These are phyloP conservation scores for Eptesicus fuscus DNA, from an alignment of 2,113 vertebrate species.

Conservation along the genomic window DNA sequence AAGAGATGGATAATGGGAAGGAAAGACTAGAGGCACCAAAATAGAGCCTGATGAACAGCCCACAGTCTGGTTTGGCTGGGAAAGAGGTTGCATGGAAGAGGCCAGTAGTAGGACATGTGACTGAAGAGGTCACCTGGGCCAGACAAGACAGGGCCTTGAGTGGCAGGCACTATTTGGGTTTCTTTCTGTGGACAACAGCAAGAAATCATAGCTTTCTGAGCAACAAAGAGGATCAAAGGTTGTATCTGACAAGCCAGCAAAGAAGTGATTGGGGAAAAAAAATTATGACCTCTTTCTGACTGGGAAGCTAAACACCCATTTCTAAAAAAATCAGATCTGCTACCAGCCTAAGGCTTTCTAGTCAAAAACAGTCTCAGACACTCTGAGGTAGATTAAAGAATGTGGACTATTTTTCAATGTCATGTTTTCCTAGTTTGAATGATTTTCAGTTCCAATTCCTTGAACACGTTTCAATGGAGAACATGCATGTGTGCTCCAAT, in stretches of 20 bases:
- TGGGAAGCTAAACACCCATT: background rate
- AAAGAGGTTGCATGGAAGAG: background rate
- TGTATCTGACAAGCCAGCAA: background rate
- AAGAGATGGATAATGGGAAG: background rate
- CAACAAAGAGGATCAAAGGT: background rate
- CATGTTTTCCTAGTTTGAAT: constrained; percentile 79
- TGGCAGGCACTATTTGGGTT: background rate
- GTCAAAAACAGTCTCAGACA: constrained; percentile 62
- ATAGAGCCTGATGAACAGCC: background rate
- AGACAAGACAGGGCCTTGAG: background rate
- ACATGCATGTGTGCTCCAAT: constrained; percentile 67
- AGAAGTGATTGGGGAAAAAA: background rate
- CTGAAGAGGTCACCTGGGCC: background rate
- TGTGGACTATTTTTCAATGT: constrained; percentile 73
- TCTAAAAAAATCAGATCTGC: background rate
- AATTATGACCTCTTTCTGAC: background rate
- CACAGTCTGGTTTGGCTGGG: background rate
- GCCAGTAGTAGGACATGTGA: background rate
- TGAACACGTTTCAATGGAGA: constrained; percentile 72
- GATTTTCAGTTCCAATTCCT: constrained; percentile 79
- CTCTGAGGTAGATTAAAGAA: constrained; percentile 62
- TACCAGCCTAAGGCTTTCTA: background rate
- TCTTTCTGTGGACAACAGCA: background rate
- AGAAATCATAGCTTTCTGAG: constrained; percentile 5
- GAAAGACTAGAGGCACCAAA: background rate